These are phyloP conservation scores for Clupea harengus DNA, from an alignment of 2,113 vertebrate genomes.

Conservation along the genomic window DNA sequence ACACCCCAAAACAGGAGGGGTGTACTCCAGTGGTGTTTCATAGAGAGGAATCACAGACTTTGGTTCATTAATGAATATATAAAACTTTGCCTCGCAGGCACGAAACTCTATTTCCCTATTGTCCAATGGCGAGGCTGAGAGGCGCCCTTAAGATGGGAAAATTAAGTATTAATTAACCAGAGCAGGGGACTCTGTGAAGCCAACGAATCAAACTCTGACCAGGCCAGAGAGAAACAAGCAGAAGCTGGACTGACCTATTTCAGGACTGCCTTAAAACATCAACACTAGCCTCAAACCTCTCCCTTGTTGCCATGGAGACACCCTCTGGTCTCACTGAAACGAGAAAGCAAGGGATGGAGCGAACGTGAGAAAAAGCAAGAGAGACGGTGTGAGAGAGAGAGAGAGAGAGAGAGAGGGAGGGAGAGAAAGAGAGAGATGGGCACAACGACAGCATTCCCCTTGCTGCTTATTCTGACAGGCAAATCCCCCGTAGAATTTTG, in stretches of 20 bases:
- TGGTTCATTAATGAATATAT: conserved; percentile 41
- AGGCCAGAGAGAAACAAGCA: conserved; percentile 21
- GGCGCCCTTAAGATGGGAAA: neutral
- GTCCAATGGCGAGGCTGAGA: neutral
- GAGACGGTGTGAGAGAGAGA: conserved; percentile 48
- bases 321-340: conserved; percentile 66
- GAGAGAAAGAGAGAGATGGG: conserved; percentile 48
- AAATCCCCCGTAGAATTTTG: conserved; percentile 55
- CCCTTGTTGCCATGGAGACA: conserved; percentile 76
- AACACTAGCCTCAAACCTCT: conserved; percentile 60
- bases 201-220: conserved; percentile 13
- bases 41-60: conserved; percentile 40
- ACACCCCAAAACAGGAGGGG: neutral
- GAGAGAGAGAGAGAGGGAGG: conserved; percentile 23
- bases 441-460: conserved; percentile 32
- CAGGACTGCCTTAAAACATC: conserved; percentile 59
- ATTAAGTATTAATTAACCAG: conserved; percentile 35
- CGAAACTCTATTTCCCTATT: neutral
- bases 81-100: neutral
- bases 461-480: conserved; percentile 47
- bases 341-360: conserved; percentile 58
- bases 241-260: conserved; percentile 66
- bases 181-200: conserved; percentile 23
- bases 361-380: conserved; percentile 44
- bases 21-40: neutral